Conservation (phyloP, 2,888 invertebrate species). For the Apodemia hepburni region DNA sequence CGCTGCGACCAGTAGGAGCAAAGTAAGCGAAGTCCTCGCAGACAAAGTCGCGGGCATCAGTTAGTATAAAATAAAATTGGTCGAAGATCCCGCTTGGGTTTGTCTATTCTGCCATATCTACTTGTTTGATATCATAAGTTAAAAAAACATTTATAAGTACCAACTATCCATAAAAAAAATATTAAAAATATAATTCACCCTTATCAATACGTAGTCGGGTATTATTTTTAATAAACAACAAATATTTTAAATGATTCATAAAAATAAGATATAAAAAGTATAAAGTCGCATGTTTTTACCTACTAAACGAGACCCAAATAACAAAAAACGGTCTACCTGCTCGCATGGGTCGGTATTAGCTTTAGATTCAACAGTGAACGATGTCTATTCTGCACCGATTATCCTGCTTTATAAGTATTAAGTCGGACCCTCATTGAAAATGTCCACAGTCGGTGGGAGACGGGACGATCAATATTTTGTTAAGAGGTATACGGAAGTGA, state of each 20-base stretch:
- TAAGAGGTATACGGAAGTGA: conserved; percentile 59
- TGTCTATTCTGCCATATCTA: too few relatives aligned
- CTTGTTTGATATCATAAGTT: too few relatives aligned
- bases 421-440: conserved; percentile 51
- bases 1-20: too few relatives aligned
- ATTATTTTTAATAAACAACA: neutral
- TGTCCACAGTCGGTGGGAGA: conserved; percentile 52
- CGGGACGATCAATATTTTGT: conserved; percentile 73
- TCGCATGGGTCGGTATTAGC: conserved; percentile 49
- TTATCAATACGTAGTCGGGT: too few relatives aligned
- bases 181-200: too few relatives aligned
- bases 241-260: conserved; percentile 9
- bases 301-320: conserved; percentile 55
- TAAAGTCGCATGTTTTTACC: conserved; percentile 37
- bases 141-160: too few relatives aligned
- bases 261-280: conserved; percentile 15
- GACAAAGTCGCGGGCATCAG: too few relatives aligned
- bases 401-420: conserved; percentile 45
- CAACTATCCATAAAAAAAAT: too few relatives aligned
- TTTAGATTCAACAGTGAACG: conserved; percentile 56
- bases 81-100: too few relatives aligned
- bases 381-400: conserved; percentile 56
- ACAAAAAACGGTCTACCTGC: conserved; percentile 69
- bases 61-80: too few relatives aligned
- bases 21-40: too few relatives aligned